Base-by-base conservation (phyloP, 2,888 invertebrate genomes). In the Caenorhabditis virilis region DNA sequence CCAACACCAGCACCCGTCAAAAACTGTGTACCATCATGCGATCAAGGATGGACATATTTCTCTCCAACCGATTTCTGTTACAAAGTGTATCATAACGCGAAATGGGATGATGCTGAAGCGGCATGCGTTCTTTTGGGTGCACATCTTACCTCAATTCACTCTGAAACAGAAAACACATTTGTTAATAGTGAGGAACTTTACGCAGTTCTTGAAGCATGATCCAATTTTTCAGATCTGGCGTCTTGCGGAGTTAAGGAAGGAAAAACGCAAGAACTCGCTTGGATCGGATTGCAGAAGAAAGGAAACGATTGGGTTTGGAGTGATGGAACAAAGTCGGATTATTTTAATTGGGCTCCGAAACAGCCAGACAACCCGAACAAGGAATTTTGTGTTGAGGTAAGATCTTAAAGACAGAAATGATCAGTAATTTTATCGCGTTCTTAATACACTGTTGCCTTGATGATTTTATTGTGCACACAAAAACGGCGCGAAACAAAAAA, bases 1-100 rank as follows among this genome's bases (percentile, higher is more conserved):
- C 60, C 56, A 26, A 11, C 59, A 11, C 59, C 65, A 42, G 59
- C 59, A 25, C 58, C 65, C 9, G 47, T 50, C n/a, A 59, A 59
- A 36, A 45, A 22, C 11, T 66, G 65, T 45, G 60, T 49, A 4
- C 53, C 60, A n/a, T 56, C 60, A 13, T 66, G 66, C 33, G 61
- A 61, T n/a, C 48, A 49, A 26, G 61, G 56, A 49, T 66, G 66
- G 66, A 66, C 66, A 13, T 66, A 66, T 20, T 66, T 61, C 33
- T 42, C 50, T 2, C 50, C 50, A 15, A 66, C 66, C 16, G 61
- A 66, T 20, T 54, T 43, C 33, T 66, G 66, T 41, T 66, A 66
- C 22, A 38, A 48, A 26, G 60, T 65, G 18, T 64, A 57, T 22
- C 58, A 59, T 38, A 30, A 48, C 3, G 43, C 43, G 13, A 66